These are phyloP conservation scores for Psittacula derbiana DNA, from an alignment of 2,797 vertebrate species.

Conservation along the genomic window DNA sequence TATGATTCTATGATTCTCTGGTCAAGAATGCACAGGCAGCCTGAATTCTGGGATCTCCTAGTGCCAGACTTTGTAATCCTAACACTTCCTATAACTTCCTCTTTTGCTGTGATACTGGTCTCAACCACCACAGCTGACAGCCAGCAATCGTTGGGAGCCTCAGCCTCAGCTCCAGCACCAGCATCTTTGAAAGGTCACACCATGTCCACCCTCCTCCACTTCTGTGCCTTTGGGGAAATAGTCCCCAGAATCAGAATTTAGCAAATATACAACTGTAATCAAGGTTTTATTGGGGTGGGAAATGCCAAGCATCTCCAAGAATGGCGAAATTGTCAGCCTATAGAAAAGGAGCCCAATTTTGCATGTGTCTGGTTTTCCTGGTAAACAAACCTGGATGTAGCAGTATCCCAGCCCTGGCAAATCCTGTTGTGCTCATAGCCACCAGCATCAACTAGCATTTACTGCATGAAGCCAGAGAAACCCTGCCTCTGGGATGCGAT, in stretches of 20 bases:
- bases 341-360: not conserved
- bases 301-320: not conserved
- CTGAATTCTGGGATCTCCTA: not conserved
- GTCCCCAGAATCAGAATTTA: not conserved
- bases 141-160: not conserved
- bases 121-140: not conserved
- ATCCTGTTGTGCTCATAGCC: not conserved
- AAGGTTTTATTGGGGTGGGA: not conserved
- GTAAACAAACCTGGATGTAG: not conserved
- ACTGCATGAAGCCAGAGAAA: not conserved
- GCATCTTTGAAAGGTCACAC: not conserved
- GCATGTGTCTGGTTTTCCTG: fast-evolving
- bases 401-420: not conserved
- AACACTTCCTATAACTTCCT: not conserved
- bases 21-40: not conserved
- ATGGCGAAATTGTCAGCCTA: not conserved
- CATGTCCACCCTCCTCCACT: fast-evolving
- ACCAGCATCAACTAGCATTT: not conserved
- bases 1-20: no score
- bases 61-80: not conserved
- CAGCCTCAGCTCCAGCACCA: not conserved
- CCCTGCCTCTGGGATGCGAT: not conserved
- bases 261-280: not conserved
- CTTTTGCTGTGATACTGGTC: not conserved
- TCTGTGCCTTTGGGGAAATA: not conserved